Evolutionary conservation across 2,113 vertebrate genomes (phyloP), one percentile per base, ranked within the genome.

Genomic region (Actinemys pallida): DNA sequence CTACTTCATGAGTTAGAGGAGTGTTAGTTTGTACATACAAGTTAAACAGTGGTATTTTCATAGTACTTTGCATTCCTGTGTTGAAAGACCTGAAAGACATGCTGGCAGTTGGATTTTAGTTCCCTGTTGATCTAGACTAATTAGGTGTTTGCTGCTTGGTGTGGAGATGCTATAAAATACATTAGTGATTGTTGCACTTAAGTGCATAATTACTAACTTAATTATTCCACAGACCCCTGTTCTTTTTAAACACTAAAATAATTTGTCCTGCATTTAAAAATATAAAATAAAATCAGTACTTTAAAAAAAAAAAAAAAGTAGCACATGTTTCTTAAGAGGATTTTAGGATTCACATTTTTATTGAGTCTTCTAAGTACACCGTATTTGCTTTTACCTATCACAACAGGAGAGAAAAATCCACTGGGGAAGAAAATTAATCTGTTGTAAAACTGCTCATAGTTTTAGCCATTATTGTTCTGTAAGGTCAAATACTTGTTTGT

Each of bases 141-240:
- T 80, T 72, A 90, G 80, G 65, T 92, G 79, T 95, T 95, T 97
- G 94, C 13, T 8, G n/a, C 87, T 86, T 0, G 0, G 3, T 80
- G 72, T 91, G 78, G 92, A 94, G 89, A 95, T 95, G 91, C 95
- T 92, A 89, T 92, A 94, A 97, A 95, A 94, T 79, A 57, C 89
- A 78, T 57, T 56, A 84, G 91, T 93, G 83, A 86, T 88, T 84
- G 88, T 88, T 86, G 90, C 89, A 82, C 92, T 95, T 92, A 88
- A 91, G 84, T 88, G 89, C 92, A 95, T 93, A 82, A 90, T 89
- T 90, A 78, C 52, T 81, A 31, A 84, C 87, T 1, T 0, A 89
- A 87, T 57, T 92, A 86, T 1, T 3, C 79, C 35, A 83, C 59
- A 6, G 35, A 83, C 27, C 49, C 90, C 79, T 14, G 0, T 54